Conservation (phyloP, 2,797 vertebrate species). For the Phoebastria nigripes region DNA sequence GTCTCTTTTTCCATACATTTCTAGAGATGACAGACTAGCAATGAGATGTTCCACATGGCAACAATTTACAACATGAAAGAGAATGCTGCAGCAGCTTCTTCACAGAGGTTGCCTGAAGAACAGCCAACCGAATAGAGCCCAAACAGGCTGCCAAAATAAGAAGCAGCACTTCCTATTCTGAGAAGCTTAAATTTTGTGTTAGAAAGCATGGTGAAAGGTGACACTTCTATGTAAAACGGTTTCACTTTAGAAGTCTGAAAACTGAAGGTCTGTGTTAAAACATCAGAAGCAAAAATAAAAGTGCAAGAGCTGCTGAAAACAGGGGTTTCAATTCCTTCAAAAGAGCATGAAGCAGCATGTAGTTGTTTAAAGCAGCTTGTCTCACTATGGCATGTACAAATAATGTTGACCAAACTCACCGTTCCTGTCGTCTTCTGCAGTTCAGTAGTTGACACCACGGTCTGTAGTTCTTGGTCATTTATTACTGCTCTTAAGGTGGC, state of each 20-base stretch:
- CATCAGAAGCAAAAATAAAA: not conserved
- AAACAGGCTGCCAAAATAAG: not conserved
- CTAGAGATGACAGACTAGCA: not conserved
- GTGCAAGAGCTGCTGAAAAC: not conserved
- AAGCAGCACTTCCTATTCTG: not conserved
- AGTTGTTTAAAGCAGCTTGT: not conserved
- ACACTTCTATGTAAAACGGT: not conserved
- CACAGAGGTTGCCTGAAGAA: not conserved
- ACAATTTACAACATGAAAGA: not conserved
- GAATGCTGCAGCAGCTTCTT: not conserved
- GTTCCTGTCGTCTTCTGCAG: slow-evolving; percentile 88
- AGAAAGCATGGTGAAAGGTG: not conserved
- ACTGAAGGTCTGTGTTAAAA: not conserved
- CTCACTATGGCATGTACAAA: not conserved
- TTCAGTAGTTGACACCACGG: slow-evolving; percentile 87
- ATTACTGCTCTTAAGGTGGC: slow-evolving; percentile 82
- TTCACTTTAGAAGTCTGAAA: not conserved
- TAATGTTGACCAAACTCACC: slow-evolving; percentile 35
- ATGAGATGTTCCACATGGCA: not conserved
- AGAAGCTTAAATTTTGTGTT: not conserved
- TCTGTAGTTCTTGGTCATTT: slow-evolving; percentile 78
- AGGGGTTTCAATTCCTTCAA: not conserved
- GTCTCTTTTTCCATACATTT: not conserved
- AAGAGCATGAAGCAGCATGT: not conserved
- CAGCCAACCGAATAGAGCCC: not conserved